A percentile compares a stretch with the other conserved stretches of the same genome.
These are phyloP conservation scores for Phengaris alcon DNA, from an alignment of 2,888 invertebrate genomes.

Conservation along the genomic window DNA sequence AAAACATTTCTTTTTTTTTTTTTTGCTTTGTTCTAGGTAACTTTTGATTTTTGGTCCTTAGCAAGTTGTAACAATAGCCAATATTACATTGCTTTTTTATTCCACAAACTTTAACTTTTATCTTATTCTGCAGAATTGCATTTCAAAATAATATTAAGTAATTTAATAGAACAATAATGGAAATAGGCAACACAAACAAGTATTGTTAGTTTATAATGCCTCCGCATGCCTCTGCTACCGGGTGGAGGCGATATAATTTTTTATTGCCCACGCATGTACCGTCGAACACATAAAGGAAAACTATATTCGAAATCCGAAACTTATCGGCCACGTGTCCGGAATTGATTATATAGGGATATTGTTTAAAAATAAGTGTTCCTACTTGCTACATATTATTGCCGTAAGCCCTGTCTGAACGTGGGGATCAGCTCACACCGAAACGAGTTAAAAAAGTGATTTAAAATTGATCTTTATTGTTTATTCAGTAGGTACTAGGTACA, in stretches of 20 bases:
- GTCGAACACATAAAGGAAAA: constrained; percentile 42
- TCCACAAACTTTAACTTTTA: not conserved
- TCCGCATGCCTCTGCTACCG: constrained; percentile 49
- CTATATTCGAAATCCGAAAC: constrained; percentile 30
- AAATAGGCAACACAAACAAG: not conserved
- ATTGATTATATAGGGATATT: constrained; percentile 25
- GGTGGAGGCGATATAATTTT: constrained; percentile 56
- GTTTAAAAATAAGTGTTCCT: not conserved
- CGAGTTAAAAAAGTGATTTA: too few species aligned
- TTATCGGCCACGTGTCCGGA: constrained; percentile 31
- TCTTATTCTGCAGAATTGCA: not conserved
- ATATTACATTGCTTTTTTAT: not conserved
- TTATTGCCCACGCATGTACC: constrained; percentile 52
- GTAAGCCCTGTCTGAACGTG: too few species aligned
- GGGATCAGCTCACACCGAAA: too few species aligned
- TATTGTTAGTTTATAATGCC: constrained; percentile 21
- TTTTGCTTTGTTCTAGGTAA: not conserved
- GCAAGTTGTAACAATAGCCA: not conserved
- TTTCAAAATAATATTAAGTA: not conserved
- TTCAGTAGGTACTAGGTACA: too few species aligned
- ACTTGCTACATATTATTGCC: not conserved
- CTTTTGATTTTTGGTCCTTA: not conserved
- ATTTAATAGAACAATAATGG: constrained; percentile 15
- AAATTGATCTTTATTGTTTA: too few species aligned
- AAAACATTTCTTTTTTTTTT: not conserved